Evolutionary conservation across 2,888 invertebrate genomes (phyloP).

Genomic region (Eledone cirrhosa): DNA sequence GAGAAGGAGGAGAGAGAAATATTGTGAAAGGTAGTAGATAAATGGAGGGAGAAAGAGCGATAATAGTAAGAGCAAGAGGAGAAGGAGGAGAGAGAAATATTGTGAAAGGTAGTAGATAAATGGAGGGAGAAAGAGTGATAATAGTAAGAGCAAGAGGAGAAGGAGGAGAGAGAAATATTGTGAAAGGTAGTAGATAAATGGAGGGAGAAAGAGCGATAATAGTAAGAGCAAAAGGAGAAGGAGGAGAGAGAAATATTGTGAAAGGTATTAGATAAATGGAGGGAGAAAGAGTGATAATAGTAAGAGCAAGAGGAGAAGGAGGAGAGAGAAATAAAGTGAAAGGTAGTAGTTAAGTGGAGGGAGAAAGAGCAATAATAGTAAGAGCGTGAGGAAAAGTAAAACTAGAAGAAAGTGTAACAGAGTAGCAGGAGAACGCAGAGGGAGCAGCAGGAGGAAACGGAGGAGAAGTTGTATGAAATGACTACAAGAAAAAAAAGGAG

Average conservation of each 20-base stretch:
- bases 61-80: background rate
- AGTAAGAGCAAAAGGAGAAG: background rate
- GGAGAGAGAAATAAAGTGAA: background rate
- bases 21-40: no score
- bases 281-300: background rate
- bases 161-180: background rate
- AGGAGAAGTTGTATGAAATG: background rate
- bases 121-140: background rate
- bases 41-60: no score
- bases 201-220: background rate
- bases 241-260: background rate
- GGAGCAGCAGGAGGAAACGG: background rate
- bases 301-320: background rate
- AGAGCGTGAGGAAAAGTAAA: conserved; percentile 7
- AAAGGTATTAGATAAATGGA: background rate
- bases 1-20: background rate
- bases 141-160: background rate
- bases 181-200: no score
- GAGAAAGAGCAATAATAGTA: conserved; percentile 18
- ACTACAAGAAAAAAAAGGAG: no score
- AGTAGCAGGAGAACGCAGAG: background rate
- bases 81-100: background rate
- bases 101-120: background rate
- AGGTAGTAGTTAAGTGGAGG: background rate
- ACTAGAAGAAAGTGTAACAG: background rate